Evolutionary conservation across 2,113 vertebrate species (phyloP).

Genomic region (Leptocoma aspasia): DNA sequence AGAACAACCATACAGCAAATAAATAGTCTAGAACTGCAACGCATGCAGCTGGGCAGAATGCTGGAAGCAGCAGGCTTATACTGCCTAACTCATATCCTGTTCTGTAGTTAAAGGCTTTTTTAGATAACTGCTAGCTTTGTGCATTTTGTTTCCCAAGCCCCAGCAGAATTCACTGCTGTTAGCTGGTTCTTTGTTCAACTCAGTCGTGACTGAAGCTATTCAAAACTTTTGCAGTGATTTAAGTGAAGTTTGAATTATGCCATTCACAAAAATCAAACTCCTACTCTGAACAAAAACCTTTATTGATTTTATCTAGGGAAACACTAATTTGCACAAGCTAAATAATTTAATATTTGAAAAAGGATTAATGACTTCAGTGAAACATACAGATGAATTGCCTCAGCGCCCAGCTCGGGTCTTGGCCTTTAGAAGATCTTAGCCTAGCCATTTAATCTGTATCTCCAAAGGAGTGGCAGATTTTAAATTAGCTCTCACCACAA

Average conservation of each 20-base stretch:
- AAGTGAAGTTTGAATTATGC: background rate
- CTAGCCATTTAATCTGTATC: background rate
- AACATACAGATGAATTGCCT: background rate
- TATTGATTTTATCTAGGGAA: background rate
- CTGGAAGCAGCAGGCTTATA: background rate
- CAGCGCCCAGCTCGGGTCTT: background rate
- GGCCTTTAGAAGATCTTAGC: background rate
- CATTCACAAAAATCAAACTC: background rate
- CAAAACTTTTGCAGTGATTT: background rate
- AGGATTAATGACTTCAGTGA: background rate
- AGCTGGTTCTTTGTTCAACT: background rate
- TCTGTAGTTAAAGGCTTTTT: background rate
- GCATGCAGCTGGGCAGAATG: background rate
- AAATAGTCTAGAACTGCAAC: background rate
- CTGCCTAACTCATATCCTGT: background rate
- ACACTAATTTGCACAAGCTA: background rate
- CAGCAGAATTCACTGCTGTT: background rate
- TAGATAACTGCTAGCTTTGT: background rate
- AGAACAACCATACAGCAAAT: background rate
- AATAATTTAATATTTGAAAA: background rate
- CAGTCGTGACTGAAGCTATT: background rate
- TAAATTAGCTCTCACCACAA: background rate
- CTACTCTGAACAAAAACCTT: background rate
- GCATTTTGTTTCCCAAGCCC: background rate
- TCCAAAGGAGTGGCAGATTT: background rate